phyloP scores from a whole-genome alignment of 2,797 vertebrate genomes.

The Tragelaphus eurycerus region DNA sequence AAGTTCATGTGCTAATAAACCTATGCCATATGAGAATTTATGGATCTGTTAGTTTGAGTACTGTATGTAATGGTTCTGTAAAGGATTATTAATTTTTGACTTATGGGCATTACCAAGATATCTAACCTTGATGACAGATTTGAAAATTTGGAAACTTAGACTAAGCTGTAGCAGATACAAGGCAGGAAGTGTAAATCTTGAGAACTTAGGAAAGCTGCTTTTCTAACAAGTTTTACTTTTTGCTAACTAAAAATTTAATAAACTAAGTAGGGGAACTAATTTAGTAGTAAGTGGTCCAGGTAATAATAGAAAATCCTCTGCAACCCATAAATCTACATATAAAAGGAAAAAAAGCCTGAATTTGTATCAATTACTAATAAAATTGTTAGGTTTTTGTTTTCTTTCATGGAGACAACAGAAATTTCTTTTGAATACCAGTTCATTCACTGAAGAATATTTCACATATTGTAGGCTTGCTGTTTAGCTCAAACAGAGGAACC shows the following conservation, averaged over 20 bases:
- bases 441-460: neutral
- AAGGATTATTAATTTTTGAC: slow-evolving; percentile 3
- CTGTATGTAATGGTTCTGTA: neutral
- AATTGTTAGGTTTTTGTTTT: slow-evolving; percentile 29
- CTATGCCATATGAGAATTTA: neutral
- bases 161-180: neutral
- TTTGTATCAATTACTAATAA: neutral
- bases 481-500: neutral
- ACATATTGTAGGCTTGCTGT: neutral
- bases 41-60: neutral
- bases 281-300: neutral
- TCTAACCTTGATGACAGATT: neutral
- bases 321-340: neutral
- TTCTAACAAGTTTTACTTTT: neutral
- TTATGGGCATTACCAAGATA: neutral
- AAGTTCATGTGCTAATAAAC: neutral
- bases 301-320: slow-evolving; percentile 12
- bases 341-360: neutral
- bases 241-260: neutral
- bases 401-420: neutral
- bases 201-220: neutral
- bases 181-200: neutral
- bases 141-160: neutral
- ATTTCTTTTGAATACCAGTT: neutral
- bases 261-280: neutral